Evolutionary conservation across 1,140 invertebrate species (phyloP).

Genomic region (Himalopsyche phryganea): DNA sequence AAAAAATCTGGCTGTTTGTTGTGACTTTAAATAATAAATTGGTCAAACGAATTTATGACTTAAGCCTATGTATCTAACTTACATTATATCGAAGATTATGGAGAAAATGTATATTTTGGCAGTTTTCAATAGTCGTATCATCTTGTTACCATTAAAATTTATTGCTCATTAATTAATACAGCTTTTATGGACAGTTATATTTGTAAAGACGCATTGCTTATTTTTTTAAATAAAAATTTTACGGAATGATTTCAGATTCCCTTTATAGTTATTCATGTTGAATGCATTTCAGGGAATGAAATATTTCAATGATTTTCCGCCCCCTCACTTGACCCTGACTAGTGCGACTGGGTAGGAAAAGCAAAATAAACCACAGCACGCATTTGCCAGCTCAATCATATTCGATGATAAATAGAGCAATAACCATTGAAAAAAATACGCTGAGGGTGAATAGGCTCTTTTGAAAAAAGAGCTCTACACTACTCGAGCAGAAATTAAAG

Average conservation of each 20-base stretch:
- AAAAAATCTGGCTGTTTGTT: too few species aligned
- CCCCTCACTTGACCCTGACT: constrained; percentile 19
- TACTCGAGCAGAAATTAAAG: constrained; percentile 31
- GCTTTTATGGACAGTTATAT: too few species aligned
- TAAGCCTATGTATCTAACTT: too few species aligned
- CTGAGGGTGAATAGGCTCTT: background rate
- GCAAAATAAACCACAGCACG: constrained; percentile 3
- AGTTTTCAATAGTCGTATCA: too few species aligned
- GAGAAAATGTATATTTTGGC: too few species aligned
- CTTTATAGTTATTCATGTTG: too few species aligned
- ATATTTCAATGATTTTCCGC: constrained; percentile 23
- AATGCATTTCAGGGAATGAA: background rate
- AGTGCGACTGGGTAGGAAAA: constrained; percentile 2
- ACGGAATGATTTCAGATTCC: background rate
- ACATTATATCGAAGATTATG: too few species aligned
- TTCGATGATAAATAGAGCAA: constrained; percentile 27
- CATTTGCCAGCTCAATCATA: constrained; percentile 24
- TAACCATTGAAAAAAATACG: constrained; percentile 23
- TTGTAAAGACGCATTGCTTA: background rate
- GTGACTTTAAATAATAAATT: too few species aligned
- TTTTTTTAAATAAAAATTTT: background rate
- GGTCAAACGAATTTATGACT: too few species aligned
- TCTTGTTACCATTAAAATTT: too few species aligned
- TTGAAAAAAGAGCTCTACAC: constrained; percentile 9
- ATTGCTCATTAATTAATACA: too few species aligned